These are phyloP conservation scores for Athetis lepigone DNA, from an alignment of 2,888 invertebrate species.

Conservation along the genomic window DNA sequence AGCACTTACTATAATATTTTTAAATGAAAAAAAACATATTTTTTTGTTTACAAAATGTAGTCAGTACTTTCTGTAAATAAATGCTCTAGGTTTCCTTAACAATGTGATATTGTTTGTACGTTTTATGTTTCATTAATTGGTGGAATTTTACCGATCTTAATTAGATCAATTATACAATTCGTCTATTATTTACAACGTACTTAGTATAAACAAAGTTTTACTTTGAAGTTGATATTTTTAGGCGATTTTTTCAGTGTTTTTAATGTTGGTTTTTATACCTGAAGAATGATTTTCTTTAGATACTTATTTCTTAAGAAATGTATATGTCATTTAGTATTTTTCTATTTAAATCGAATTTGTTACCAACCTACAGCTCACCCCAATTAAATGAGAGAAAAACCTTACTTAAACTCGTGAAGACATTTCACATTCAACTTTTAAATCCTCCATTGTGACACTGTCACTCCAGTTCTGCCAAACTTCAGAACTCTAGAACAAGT, in stretches of 20 bases:
- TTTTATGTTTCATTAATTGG: neutral
- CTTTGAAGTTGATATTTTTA: neutral
- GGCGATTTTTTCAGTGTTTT: neutral
- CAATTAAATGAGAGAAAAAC: neutral
- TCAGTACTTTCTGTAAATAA: too few species aligned
- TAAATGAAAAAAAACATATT: too few species aligned
- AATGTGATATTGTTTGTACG: neutral
- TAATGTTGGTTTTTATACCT: too few species aligned
- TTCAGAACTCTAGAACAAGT: slow-evolving; percentile 33
- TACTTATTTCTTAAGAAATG: too few species aligned
- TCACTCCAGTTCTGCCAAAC: slow-evolving; percentile 30
- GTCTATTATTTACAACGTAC: neutral
- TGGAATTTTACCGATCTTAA: too few species aligned
- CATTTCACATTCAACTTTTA: slow-evolving; percentile 13
- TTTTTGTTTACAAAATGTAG: too few species aligned
- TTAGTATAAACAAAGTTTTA: too few species aligned
- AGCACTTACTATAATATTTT: too few species aligned
- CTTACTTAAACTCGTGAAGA: slow-evolving; percentile 7
- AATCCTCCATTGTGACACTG: slow-evolving; percentile 6
- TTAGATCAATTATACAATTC: neutral
- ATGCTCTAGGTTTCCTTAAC: neutral
- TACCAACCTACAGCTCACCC: neutral
- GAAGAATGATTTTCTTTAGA: too few species aligned
- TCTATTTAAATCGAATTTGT: neutral
- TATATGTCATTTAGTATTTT: too few species aligned